These are phyloP conservation scores for Garrulus glandarius DNA, from an alignment of 2,797 vertebrate species.

Conservation along the genomic window DNA sequence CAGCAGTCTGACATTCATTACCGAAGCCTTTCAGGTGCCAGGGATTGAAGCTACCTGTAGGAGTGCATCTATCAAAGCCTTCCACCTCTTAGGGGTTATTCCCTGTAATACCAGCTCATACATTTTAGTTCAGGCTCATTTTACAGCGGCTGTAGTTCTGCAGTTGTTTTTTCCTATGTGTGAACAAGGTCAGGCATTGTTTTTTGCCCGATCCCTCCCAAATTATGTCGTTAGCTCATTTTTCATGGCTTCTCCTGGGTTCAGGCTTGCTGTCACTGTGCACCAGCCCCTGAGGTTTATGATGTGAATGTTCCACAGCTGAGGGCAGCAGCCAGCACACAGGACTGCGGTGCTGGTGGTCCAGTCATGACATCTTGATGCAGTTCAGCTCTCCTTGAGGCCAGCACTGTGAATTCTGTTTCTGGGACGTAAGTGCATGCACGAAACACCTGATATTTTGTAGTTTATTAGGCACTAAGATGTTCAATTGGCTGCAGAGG, in stretches of 20 bases:
- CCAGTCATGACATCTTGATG: background rate
- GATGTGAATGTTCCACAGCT: background rate
- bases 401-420: background rate
- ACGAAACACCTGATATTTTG: background rate
- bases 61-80: conserved; percentile 17
- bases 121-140: background rate
- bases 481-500: background rate
- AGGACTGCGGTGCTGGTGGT: background rate
- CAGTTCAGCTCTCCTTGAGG: background rate
- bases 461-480: background rate
- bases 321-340: background rate
- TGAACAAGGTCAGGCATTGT: background rate
- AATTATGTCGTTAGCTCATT: background rate
- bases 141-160: background rate
- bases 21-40: conserved; percentile 13
- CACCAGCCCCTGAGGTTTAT: background rate
- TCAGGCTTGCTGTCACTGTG: background rate
- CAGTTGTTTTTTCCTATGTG: background rate
- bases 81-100: conserved; percentile 10
- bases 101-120: background rate
- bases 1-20: conserved; percentile 60
- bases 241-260: background rate
- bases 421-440: background rate
- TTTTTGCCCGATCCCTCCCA: background rate
- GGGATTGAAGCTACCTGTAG: conserved; percentile 51